Percentiles rank a stretch among this genome's conserved stretches.
These are phyloP conservation scores for Malaclemys terrapin DNA, from an alignment of 2,113 vertebrate genomes.

Conservation along the genomic window DNA sequence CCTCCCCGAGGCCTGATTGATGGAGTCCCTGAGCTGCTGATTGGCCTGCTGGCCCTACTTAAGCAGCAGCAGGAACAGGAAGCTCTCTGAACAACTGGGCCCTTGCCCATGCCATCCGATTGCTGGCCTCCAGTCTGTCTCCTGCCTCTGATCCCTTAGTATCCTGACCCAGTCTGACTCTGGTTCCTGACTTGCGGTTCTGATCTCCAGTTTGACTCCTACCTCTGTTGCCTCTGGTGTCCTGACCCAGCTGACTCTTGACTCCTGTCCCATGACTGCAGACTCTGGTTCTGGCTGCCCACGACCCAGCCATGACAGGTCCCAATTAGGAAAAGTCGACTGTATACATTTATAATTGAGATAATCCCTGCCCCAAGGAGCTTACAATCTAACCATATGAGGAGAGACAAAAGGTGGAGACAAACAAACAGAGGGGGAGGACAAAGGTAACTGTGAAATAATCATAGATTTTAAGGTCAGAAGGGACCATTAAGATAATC, in stretches of 20 bases:
- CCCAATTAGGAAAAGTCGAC: neutral
- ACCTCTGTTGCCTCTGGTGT: neutral
- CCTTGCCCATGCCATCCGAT: neutral
- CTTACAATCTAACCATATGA: neutral
- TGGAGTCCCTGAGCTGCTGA: neutral
- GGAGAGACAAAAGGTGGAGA: neutral
- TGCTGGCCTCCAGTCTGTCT: neutral
- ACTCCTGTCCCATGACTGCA: neutral
- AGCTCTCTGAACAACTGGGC: neutral
- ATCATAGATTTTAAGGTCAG: neutral
- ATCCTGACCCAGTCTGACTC: neutral
- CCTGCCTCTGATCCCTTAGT: neutral
- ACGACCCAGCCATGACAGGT: neutral
- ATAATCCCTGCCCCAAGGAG: fast-evolving
- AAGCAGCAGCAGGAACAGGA: neutral
- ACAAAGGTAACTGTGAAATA: neutral
- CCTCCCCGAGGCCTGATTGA: neutral
- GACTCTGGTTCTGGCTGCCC: neutral
- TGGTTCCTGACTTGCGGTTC: neutral
- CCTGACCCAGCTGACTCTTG: neutral
- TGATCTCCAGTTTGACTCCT: neutral
- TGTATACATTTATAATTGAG: neutral
- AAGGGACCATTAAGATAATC: neutral
- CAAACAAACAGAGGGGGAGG: neutral
- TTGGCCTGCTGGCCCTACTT: neutral